Conservation (phyloP, 2,888 invertebrate genomes). For the Agrenia bidenticulata region DNA sequence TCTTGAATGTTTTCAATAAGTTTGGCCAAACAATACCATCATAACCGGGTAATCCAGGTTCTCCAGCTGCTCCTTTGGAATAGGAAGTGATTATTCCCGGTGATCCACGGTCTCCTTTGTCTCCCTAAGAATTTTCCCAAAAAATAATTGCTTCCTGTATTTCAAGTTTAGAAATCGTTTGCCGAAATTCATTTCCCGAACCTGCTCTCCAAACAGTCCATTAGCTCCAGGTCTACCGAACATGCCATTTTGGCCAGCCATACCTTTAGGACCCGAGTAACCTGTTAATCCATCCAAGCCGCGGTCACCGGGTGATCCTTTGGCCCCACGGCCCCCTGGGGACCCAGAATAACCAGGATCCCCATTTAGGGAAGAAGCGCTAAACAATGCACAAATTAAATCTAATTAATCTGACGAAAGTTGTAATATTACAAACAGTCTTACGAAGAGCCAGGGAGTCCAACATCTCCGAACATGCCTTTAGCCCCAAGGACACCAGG, state of each 20-base stretch:
- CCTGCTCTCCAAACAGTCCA: slow-evolving; percentile 41
- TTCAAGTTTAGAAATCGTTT: not conserved
- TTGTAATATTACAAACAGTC: slow-evolving; percentile 56
- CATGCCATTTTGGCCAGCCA: slow-evolving; percentile 62
- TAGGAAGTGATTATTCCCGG: slow-evolving; percentile 25
- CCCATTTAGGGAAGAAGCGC: slow-evolving; percentile 50
- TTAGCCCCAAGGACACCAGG: slow-evolving; percentile 53
- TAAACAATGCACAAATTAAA: slow-evolving; percentile 26
- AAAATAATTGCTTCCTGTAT: not conserved
- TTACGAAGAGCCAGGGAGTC: slow-evolving; percentile 61
- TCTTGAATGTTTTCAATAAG: too few species aligned
- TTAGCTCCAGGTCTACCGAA: slow-evolving; percentile 56
- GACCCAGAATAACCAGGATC: slow-evolving; percentile 54
- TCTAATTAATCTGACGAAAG: not conserved
- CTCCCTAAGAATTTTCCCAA: slow-evolving; percentile 27
- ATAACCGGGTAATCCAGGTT: slow-evolving; percentile 46
- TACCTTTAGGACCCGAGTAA: slow-evolving; percentile 41
- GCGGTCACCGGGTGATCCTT: slow-evolving; percentile 54
- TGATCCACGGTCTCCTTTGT: slow-evolving; percentile 35
- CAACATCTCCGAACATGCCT: slow-evolving; percentile 58
- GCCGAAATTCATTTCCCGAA: slow-evolving; percentile 3
- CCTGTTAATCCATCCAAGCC: slow-evolving; percentile 55
- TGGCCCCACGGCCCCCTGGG: slow-evolving; percentile 56
- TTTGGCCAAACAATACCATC: slow-evolving; percentile 38
- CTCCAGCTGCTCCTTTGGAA: slow-evolving; percentile 41